Evolutionary conservation across 1,140 invertebrate genomes (phyloP), one percentile per base, ranked within the genome.

Genomic region (Andricus grossulariae): DNA sequence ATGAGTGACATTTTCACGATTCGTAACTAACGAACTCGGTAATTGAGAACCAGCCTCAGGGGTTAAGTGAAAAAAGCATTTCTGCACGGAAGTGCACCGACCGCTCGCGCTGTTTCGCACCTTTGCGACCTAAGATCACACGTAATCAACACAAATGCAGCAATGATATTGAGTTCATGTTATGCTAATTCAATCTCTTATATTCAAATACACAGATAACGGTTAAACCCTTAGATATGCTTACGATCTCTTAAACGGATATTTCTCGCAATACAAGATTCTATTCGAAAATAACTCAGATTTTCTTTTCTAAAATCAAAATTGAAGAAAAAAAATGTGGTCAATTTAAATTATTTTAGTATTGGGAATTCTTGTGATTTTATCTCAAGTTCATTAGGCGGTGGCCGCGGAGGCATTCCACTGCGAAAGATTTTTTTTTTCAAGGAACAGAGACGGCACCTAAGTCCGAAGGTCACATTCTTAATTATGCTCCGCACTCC

Each of bases 1-100:
- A 81, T 82, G 82, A 88, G 81, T 88, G 87, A 88, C 85, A 89
- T 89, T 89, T 88, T 87, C 85, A 79, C 82, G 75, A 76, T 83
- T 80, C 71, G 74, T 71, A 74, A 78, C 78, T 85, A 83, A 85
- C 78, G 78, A 85, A 80, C 82, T 73, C 76, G 77, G 79, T 82
- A 81, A 84, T 84, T 82, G 83, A 84, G 75, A 76, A 81, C 76
- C 78, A 54, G 82, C 79, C 76, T 60, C 39, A 72, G 71, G 60
- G 66, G 71, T 39, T 54, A 66, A 16, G 73, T n/a, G 70, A 81
- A 75, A 77, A 80, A 79, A 80, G 72, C 49, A 75, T 6, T 71
- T 78, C 80, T 77, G 71, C 75, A 81, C 77, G 32, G 71, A 77
- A 80, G 79, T 81, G 78, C 76, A 83, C 80, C 75, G 32, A 13